Conservation (phyloP, 35 echinoderm and acorn worm genomes). For the Amphiura filiformis region DNA sequence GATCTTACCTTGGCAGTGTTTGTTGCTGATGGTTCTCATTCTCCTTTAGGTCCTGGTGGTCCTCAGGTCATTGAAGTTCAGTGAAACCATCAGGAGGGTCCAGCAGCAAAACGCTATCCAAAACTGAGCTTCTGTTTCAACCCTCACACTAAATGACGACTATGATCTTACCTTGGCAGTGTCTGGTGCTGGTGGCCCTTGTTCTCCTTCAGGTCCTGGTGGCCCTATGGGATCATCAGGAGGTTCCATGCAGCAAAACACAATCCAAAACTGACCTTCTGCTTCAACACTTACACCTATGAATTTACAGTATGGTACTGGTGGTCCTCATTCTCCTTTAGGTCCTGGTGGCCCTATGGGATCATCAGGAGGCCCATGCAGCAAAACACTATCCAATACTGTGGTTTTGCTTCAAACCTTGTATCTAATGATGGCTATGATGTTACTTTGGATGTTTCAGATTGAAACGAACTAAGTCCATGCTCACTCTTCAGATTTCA, state of each 20-base stretch:
- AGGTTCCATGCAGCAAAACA: no score
- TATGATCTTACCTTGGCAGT: not conserved
- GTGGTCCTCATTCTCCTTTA: no score
- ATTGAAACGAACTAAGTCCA: no score
- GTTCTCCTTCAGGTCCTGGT: no score
- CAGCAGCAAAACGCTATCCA: not conserved
- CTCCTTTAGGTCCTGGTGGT: slow-evolving; percentile 42
- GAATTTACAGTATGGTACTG: no score
- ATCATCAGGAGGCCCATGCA: not conserved
- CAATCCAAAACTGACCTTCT: no score
- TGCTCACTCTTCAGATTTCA: no score
- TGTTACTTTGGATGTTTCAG: no score
- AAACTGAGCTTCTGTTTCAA: not conserved
- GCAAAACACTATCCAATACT: not conserved
- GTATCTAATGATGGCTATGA: not conserved
- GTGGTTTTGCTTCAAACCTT: not conserved
- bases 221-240: no score
- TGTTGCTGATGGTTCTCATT: slow-evolving; percentile 30
- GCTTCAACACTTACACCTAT: no score
- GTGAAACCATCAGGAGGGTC: not conserved
- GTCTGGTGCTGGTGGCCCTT: not conserved
- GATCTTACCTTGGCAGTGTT: slow-evolving; percentile 10
- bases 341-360: slow-evolving; percentile 29
- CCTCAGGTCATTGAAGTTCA: not conserved
- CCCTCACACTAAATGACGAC: not conserved